Conservation (phyloP, 92 coral and sea anemone genomes). For the Porites divaricata region DNA sequence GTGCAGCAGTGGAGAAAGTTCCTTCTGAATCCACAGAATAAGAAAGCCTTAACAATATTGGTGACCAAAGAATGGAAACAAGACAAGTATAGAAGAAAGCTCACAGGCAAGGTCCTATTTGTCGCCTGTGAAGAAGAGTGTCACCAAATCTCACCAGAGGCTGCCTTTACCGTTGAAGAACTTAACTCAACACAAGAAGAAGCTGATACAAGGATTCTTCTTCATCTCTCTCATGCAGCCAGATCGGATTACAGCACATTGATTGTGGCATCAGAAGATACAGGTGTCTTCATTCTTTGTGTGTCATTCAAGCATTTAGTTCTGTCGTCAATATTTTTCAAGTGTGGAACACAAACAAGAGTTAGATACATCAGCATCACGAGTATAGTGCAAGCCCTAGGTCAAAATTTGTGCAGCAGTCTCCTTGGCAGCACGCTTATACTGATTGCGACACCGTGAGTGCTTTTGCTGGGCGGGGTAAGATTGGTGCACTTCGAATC, state of each 20-base stretch:
- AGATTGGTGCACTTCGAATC: conserved; percentile 44
- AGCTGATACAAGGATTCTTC: conserved; percentile 66
- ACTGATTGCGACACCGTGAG: conserved; percentile 79
- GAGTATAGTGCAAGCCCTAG: conserved; percentile 54
- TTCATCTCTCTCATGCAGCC: conserved; percentile 60
- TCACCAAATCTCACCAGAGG: conserved; percentile 43
- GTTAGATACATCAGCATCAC: conserved; percentile 47
- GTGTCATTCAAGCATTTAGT: conserved; percentile 41
- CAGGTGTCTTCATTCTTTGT: conserved; percentile 59
- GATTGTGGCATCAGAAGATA: conserved; percentile 65
- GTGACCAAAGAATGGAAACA: conserved; percentile 52
- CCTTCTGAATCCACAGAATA: conserved; percentile 53
- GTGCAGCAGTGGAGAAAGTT: conserved; percentile 50
- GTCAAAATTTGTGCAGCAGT: conserved; percentile 43
- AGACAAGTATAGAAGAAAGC: conserved; percentile 29
- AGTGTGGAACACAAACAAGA: conserved; percentile 65
- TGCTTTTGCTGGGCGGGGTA: conserved; percentile 69
- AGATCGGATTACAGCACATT: conserved; percentile 37
- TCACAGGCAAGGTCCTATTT: conserved; percentile 38
- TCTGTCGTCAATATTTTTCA: conserved; percentile 46
- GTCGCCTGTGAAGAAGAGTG: conserved; percentile 50
- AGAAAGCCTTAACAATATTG: conserved; percentile 58
- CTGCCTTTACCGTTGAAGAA: conserved; percentile 19
- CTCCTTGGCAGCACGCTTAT: conserved; percentile 68
- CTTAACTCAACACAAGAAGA: conserved; percentile 63